Conservation (phyloP, 2,113 vertebrate species). For the Centrocercus urophasianus region DNA sequence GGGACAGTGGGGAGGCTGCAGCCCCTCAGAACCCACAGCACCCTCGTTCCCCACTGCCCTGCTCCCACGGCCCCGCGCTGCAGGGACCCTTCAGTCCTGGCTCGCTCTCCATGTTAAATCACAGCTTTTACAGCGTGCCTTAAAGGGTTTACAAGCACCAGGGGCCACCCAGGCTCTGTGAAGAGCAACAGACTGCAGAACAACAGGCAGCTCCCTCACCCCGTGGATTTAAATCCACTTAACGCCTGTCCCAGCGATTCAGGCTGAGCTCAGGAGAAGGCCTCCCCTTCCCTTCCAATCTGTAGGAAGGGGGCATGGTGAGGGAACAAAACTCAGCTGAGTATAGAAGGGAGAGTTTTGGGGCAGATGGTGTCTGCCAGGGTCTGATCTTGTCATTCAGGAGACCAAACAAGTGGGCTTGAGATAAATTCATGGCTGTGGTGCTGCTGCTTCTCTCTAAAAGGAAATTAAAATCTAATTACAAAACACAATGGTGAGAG, state of each 20-base stretch:
- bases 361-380: slow-evolving; percentile 28
- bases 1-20: background rate
- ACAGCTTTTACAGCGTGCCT: slow-evolving; percentile 14
- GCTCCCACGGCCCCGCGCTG: accelerated
- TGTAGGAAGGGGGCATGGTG: background rate
- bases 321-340: background rate
- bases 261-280: background rate
- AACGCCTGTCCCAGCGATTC: slow-evolving; percentile 34
- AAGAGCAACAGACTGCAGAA: background rate
- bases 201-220: background rate
- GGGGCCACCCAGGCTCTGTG: slow-evolving; percentile 55
- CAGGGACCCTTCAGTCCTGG: background rate
- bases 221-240: slow-evolving; percentile 28
- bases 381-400: background rate
- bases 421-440: slow-evolving; percentile 39
- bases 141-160: slow-evolving; percentile 66
- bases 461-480: slow-evolving; percentile 66
- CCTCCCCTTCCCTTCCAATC: background rate
- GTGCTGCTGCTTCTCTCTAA: slow-evolving; percentile 4
- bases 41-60: background rate
- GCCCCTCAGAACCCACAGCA: background rate
- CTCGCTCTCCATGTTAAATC: background rate
- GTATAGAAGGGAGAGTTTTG: accelerated
- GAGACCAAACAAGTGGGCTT: background rate
- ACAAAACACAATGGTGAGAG: slow-evolving; percentile 49